Percentiles rank a stretch among this genome's conserved stretches.
Evolutionary conservation across 2,797 vertebrate species (phyloP).

Genomic region (Tolypeutes matacus): DNA sequence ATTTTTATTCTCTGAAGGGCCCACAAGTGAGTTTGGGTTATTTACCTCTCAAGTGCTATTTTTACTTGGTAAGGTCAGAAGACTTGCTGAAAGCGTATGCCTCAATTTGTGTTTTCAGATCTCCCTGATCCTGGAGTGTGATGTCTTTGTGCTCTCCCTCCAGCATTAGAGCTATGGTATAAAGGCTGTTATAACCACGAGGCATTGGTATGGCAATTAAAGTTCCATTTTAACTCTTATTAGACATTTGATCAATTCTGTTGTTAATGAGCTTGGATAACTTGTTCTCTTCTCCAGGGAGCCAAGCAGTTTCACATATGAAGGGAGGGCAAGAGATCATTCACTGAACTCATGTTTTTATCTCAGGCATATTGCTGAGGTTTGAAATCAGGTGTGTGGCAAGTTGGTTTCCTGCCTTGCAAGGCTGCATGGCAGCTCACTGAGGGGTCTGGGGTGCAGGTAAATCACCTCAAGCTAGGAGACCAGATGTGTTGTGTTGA

Average conservation of each 20-base stretch:
- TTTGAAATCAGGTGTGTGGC: not conserved
- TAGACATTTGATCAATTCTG: not conserved
- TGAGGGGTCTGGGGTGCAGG: not conserved
- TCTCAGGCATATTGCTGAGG: not conserved
- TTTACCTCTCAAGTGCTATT: not conserved
- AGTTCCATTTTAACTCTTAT: not conserved
- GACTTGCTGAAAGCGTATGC: not conserved
- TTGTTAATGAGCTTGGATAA: not conserved
- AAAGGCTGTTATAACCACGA: accelerated
- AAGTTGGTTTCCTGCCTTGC: not conserved
- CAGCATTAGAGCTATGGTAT: not conserved
- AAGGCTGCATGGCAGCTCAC: not conserved
- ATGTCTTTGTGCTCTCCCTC: not conserved
- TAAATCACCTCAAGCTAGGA: not conserved
- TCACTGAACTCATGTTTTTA: not conserved
- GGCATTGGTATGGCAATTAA: not conserved
- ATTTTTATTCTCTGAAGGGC: not conserved
- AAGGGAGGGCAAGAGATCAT: not conserved
- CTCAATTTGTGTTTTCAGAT: not conserved
- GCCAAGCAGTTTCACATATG: not conserved
- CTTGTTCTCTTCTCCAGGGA: not conserved
- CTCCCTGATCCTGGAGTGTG: not conserved
- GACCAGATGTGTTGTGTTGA: not conserved
- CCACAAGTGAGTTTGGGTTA: not conserved
- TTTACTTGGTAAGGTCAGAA: not conserved